Percentiles rank a stretch among this genome's conserved stretches.
These are phyloP conservation scores for Drosophila kanapiae DNA, from an alignment of 1,140 invertebrate species.

Conservation along the genomic window DNA sequence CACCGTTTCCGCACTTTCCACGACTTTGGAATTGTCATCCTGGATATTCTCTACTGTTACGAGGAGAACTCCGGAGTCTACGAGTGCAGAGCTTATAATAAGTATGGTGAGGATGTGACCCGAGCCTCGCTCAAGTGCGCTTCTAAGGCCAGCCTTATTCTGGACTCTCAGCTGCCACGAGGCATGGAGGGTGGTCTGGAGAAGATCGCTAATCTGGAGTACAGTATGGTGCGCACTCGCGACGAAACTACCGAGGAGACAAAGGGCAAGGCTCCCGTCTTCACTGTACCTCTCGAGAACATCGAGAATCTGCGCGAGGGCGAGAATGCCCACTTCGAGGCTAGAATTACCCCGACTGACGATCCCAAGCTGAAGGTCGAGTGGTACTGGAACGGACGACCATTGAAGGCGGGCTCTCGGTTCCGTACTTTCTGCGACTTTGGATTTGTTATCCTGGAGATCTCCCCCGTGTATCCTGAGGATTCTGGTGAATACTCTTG, in stretches of 20 bases:
- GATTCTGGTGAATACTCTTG: slow-evolving; percentile 97
- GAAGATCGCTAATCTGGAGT: slow-evolving; percentile 96
- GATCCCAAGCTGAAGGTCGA: slow-evolving; percentile 98
- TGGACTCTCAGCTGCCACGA: slow-evolving; percentile 97
- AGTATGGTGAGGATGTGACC: slow-evolving; percentile 95
- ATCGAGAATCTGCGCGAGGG: slow-evolving; percentile 94
- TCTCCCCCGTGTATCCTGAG: slow-evolving; percentile 97
- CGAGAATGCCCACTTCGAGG: slow-evolving; percentile 98
- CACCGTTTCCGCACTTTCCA: slow-evolving; percentile 98
- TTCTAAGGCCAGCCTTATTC: slow-evolving; percentile 96
- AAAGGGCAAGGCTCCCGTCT: slow-evolving; percentile 93
- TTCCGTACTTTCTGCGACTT: slow-evolving; percentile 98
- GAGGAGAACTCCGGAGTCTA: slow-evolving; percentile 98
- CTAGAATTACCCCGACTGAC: slow-evolving; percentile 95
- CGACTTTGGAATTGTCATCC: slow-evolving; percentile 98
- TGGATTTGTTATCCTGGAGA: slow-evolving; percentile 97
- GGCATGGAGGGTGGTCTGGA: slow-evolving; percentile 97
- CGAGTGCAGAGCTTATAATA: slow-evolving; percentile 96
- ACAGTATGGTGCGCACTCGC: slow-evolving; percentile 90
- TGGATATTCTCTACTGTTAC: slow-evolving; percentile 98
- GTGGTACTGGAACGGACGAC: slow-evolving; percentile 98
- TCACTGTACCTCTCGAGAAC: slow-evolving; percentile 95
- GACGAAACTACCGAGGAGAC: slow-evolving; percentile 90
- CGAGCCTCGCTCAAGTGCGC: slow-evolving; percentile 94
- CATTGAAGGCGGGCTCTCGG: slow-evolving; percentile 94